Evolutionary conservation across 2,888 invertebrate genomes (phyloP).

Genomic region (Biston stratarius): DNA sequence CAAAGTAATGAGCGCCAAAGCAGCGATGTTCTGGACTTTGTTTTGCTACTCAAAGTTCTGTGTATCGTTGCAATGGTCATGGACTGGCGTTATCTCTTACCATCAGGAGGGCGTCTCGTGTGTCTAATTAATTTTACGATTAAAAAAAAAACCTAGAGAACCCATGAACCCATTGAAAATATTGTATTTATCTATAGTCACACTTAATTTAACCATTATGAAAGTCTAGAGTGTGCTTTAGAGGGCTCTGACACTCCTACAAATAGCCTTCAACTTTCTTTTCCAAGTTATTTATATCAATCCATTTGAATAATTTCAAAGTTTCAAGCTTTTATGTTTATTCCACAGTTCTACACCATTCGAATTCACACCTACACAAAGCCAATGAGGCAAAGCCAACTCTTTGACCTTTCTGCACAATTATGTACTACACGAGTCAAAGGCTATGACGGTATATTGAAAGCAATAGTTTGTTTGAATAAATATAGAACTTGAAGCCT

Average conservation of each 20-base stretch:
- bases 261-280: slow-evolving; percentile 14
- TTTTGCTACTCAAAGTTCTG: too few relatives aligned
- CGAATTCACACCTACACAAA: slow-evolving; percentile 11
- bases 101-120: too few relatives aligned
- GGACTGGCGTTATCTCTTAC: too few relatives aligned
- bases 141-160: neutral
- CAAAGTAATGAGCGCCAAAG: too few relatives aligned
- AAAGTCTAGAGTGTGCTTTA: neutral
- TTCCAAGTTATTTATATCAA: slow-evolving; percentile 13
- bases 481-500: neutral
- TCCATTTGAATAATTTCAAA: slow-evolving; percentile 12
- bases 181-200: neutral
- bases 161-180: neutral
- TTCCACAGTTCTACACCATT: neutral
- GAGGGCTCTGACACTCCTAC: slow-evolving; percentile 13
- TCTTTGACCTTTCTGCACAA: neutral
- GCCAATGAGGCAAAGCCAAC: slow-evolving; percentile 4
- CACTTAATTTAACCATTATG: slow-evolving; percentile 1
- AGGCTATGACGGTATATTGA: neutral
- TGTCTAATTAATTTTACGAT: too few relatives aligned
- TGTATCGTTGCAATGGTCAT: too few relatives aligned
- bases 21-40: too few relatives aligned
- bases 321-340: slow-evolving; percentile 6
- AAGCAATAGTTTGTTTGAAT: neutral
- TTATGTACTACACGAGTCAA: neutral